phyloP scores from a whole-genome alignment of 2,113 vertebrate species.

The Azemiops feae region DNA sequence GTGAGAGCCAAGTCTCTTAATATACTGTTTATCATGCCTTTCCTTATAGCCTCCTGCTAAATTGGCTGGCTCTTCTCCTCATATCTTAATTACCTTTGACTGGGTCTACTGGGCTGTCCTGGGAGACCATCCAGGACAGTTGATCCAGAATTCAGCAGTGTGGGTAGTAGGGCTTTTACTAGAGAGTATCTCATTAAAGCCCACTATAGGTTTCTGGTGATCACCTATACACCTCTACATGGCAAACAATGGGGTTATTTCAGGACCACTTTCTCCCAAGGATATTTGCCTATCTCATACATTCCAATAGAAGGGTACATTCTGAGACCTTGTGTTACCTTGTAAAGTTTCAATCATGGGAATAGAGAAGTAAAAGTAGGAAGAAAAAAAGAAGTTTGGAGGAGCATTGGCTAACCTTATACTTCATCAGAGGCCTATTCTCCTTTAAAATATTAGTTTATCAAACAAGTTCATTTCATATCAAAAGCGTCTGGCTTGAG shows the following conservation, averaged over 20 bases:
- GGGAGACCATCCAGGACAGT: neutral
- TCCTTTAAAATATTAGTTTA: neutral
- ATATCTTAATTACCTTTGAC: neutral
- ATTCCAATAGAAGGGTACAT: neutral
- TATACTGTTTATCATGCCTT: neutral
- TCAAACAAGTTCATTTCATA: neutral
- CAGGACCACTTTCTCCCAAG: neutral
- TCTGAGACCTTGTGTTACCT: neutral
- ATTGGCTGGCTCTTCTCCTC: neutral
- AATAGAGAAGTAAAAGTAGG: neutral
- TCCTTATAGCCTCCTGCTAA: neutral
- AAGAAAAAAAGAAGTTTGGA: neutral
- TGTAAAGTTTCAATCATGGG: neutral
- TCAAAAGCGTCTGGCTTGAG: neutral
- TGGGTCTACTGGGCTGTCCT: neutral
- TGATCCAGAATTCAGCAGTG: neutral
- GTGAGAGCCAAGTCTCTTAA: neutral
- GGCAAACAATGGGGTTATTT: neutral
- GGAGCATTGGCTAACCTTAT: neutral
- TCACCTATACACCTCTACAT: neutral
- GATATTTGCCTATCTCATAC: neutral
- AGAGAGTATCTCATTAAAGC: neutral
- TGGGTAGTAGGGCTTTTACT: neutral
- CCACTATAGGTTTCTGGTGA: neutral
- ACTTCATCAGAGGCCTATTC: neutral